These are phyloP conservation scores for Saguinus midas DNA, from an alignment of 2,113 vertebrate genomes.

Conservation along the genomic window DNA sequence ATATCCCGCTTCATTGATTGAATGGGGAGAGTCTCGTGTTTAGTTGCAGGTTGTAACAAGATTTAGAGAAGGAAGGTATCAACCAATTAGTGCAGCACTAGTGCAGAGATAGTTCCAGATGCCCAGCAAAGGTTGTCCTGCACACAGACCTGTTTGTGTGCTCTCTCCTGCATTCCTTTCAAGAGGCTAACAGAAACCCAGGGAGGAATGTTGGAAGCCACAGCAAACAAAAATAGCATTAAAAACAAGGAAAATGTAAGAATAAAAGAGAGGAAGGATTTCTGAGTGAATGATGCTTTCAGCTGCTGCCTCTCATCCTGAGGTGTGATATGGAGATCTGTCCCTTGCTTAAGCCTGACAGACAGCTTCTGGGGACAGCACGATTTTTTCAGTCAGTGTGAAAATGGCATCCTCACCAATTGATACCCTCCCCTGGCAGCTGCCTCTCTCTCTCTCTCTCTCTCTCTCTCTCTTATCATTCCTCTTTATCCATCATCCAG, in stretches of 20 bases:
- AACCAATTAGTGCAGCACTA: slow-evolving; percentile 10
- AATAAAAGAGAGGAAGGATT: not conserved
- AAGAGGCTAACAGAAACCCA: slow-evolving; percentile 32
- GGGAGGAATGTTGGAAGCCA: not conserved
- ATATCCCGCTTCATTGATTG: not conserved
- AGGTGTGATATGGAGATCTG: not conserved
- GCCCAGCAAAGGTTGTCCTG: not conserved
- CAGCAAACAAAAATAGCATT: slow-evolving; percentile 15
- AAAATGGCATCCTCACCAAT: slow-evolving; percentile 30
- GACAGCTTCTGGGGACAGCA: slow-evolving; percentile 58
- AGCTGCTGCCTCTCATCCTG: slow-evolving; percentile 35
- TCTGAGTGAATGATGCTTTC: not conserved
- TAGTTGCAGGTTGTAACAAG: not conserved
- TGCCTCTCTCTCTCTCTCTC: not conserved
- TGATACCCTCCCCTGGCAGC: not conserved
- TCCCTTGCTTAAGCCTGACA: slow-evolving; percentile 27
- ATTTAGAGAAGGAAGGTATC: not conserved
- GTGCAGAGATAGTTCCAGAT: slow-evolving; percentile 56
- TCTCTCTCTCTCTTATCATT: slow-evolving; percentile 18
- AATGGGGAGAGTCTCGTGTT: not conserved
- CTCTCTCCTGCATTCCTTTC: slow-evolving; percentile 37
- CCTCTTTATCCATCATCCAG: slow-evolving; percentile 47
- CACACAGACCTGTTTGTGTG: not conserved
- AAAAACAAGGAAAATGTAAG: not conserved
- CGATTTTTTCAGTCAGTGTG: slow-evolving; percentile 31